Evolutionary conservation across 2,113 vertebrate species (phyloP).

Genomic region (Pitta sordida): DNA sequence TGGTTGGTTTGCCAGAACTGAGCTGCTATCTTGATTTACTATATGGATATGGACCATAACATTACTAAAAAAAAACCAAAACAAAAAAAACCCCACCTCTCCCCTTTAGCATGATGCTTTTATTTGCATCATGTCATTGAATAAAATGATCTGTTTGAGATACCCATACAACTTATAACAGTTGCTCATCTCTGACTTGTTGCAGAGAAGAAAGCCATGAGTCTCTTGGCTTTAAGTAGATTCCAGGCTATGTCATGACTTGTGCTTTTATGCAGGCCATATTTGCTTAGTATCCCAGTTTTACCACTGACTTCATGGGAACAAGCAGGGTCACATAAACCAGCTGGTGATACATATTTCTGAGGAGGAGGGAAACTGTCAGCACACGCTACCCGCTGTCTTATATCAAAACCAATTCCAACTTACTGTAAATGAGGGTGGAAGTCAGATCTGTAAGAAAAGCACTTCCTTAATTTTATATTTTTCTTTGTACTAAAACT

Average conservation of each 20-base stretch:
- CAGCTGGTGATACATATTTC: constrained; percentile 53
- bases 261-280: neutral
- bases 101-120: neutral
- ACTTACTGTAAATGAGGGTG: constrained; percentile 22
- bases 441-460: constrained; percentile 44
- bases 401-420: constrained; percentile 67
- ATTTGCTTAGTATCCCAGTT: constrained; percentile 41
- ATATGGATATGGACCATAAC: neutral
- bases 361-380: constrained; percentile 23
- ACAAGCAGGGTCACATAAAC: constrained; percentile 24
- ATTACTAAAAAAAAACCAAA: neutral
- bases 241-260: neutral
- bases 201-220: neutral
- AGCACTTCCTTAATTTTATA: constrained; percentile 5
- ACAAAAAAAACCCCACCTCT: no score
- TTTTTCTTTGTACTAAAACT: constrained; percentile 42
- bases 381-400: constrained; percentile 37
- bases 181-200: neutral
- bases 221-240: neutral
- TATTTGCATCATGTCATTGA: neutral
- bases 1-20: neutral
- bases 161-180: neutral
- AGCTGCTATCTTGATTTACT: neutral
- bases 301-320: constrained; percentile 24
- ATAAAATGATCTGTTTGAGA: neutral